Percentiles rank a stretch among this genome's conserved stretches.
Evolutionary conservation across 1,140 invertebrate species (phyloP).

Genomic region (Telenomus remus): DNA sequence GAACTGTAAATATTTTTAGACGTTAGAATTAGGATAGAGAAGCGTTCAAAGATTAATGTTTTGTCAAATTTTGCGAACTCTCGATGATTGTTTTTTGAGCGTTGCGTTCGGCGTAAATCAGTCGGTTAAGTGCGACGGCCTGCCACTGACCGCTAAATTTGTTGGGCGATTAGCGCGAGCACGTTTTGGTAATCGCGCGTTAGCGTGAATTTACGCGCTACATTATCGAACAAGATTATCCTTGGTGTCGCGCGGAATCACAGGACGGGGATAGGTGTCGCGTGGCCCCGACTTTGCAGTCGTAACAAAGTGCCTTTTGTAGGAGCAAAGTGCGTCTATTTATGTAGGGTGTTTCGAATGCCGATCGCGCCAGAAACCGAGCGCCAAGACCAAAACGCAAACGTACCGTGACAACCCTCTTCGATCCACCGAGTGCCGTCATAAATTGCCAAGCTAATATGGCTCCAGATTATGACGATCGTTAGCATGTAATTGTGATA

Average conservation of each 20-base stretch:
- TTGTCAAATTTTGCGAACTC: too few species aligned
- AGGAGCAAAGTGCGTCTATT: constrained; percentile 64
- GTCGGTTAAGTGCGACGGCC: constrained; percentile 11
- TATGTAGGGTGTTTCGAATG: constrained; percentile 59
- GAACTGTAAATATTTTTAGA: too few species aligned
- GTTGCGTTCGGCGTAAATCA: constrained; percentile 24
- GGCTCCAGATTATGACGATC: constrained; percentile 27
- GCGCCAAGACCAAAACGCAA: constrained; percentile 55
- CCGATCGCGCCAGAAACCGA: constrained; percentile 54
- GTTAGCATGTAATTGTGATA: constrained; percentile 40
- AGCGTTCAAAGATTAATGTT: too few species aligned
- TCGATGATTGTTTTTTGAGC: constrained; percentile 17
- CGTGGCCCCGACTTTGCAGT: constrained; percentile 19
- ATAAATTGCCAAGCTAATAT: constrained; percentile 57
- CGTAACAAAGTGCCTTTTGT: constrained; percentile 61
- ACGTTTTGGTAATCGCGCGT: neutral
- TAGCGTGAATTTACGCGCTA: constrained; percentile 26
- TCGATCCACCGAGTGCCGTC: constrained; percentile 44
- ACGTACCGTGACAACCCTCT: constrained; percentile 55
- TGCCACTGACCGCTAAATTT: constrained; percentile 40
- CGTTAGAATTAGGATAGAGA: too few species aligned
- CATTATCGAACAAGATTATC: constrained; percentile 39
- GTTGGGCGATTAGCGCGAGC: constrained; percentile 12
- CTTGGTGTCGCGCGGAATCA: constrained; percentile 25
- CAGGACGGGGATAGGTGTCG: constrained; percentile 7